Base-by-base conservation (phyloP, 1,140 invertebrate genomes). In the Cotesia typhae region DNA sequence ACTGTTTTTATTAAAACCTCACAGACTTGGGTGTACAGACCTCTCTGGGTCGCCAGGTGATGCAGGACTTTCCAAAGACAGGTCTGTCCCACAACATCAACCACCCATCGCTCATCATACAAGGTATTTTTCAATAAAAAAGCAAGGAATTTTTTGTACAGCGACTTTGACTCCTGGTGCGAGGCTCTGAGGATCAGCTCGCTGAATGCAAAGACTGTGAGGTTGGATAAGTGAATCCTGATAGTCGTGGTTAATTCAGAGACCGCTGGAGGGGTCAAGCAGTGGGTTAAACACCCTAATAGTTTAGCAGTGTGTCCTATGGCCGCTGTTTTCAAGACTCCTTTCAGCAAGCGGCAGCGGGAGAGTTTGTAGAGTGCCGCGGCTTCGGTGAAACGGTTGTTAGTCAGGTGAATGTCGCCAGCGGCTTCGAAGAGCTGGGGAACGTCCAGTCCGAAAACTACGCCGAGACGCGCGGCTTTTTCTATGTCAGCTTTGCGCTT, bases 311-410 rank as follows among this genome's bases (percentile, higher is more conserved):
- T 90, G 78, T 91, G 90, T 3, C 93, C 93, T 75, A 90, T 88
- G 60, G 90, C 89, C 68, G 93, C 92, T 78, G 95, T 89, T 83
- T 93, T 93, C 17, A 93, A 87, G 12, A 93, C 90, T 72, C 91
- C 89, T 75, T 93, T 92, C 59, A 93, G 86, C 67, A 92, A 88
- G 74, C 89, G 87, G 83, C 89, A 91, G 80, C 91, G 91, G 0
- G 93, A 92, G 70, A 93, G 86, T 84, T 92, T 92, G 81, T 93
- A 94, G 1, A 94, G 87, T 70, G 91, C 85, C 72, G 93, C 87
- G 1, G 93, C 92, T 79, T 90, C 90, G 57, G 90, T 87, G 77
- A 92, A 91, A 68, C 90, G 88, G 52, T 90, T 89, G 66, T 90
- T 89, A 4, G 88, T 85, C 64, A 95, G 83, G 75, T 92, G 86